A percentile compares a stretch with the other conserved stretches of the same genome.
These are phyloP conservation scores for Dyspetes luteomarginatus DNA, from an alignment of 2,888 invertebrate species.

Conservation along the genomic window DNA sequence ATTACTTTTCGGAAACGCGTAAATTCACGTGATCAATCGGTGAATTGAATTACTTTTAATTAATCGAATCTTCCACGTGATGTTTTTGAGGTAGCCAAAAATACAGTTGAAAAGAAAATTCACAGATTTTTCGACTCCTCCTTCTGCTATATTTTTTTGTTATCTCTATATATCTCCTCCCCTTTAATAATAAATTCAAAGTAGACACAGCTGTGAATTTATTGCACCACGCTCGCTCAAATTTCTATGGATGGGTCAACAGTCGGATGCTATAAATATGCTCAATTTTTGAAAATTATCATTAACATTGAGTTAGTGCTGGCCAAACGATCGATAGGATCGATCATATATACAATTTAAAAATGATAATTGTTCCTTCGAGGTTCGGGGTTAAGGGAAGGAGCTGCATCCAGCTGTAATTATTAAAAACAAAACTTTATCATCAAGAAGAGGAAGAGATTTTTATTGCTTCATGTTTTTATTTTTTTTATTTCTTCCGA, in stretches of 20 bases:
- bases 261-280: not conserved
- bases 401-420: not conserved
- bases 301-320: not conserved
- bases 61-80: too few relatives aligned
- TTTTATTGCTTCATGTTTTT: not conserved
- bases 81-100: too few relatives aligned
- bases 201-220: not conserved
- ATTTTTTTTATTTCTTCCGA: not conserved
- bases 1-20: too few relatives aligned
- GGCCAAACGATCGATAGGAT: not conserved
- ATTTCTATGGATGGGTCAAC: not conserved
- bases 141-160: too few relatives aligned
- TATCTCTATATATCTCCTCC: too few relatives aligned
- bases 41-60: too few relatives aligned
- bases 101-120: too few relatives aligned
- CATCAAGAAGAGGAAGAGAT: not conserved
- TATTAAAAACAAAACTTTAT: not conserved
- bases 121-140: too few relatives aligned
- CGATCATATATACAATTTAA: not conserved
- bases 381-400: not conserved
- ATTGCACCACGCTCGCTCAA: not conserved
- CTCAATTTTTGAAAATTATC: not conserved
- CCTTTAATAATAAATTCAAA: not conserved
- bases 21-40: too few relatives aligned
- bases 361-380: not conserved